phyloP scores from a whole-genome alignment of 2,888 invertebrate species.

The Slavum lentiscoides region DNA sequence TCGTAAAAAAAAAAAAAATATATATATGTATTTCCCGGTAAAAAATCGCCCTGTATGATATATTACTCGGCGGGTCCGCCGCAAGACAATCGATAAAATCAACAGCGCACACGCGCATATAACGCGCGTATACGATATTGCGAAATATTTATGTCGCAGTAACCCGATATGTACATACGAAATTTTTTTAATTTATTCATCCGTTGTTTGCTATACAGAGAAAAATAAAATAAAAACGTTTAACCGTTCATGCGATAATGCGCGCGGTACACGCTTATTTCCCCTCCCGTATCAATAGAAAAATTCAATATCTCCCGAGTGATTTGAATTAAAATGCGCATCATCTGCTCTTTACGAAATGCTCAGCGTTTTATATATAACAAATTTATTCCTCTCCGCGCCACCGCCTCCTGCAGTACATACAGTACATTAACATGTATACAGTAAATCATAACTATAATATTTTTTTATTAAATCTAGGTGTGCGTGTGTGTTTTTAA shows the following conservation, averaged over 20 bases:
- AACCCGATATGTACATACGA: background rate
- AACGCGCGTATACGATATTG: background rate
- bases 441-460: too few relatives aligned
- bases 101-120: background rate
- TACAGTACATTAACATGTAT: too few relatives aligned
- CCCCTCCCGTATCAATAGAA: constrained; percentile 18
- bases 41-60: too few relatives aligned
- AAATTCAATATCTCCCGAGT: constrained; percentile 18
- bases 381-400: background rate
- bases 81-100: constrained; percentile 39
- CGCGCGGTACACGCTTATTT: background rate
- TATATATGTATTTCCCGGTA: too few relatives aligned
- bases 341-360: constrained; percentile 30
- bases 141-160: background rate
- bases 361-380: background rate
- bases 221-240: background rate
- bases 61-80: background rate
- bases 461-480: too few relatives aligned
- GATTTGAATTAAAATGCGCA: constrained; percentile 34
- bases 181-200: constrained; percentile 43
- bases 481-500: too few relatives aligned
- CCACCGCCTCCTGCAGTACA: too few relatives aligned
- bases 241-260: constrained; percentile 9
- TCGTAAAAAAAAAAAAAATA: too few relatives aligned
- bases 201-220: constrained; percentile 8